Percentiles rank a stretch among this genome's conserved stretches.
These are phyloP conservation scores for Eupleurogrammus muticus DNA, from an alignment of 2,797 vertebrate genomes.

Conservation along the genomic window DNA sequence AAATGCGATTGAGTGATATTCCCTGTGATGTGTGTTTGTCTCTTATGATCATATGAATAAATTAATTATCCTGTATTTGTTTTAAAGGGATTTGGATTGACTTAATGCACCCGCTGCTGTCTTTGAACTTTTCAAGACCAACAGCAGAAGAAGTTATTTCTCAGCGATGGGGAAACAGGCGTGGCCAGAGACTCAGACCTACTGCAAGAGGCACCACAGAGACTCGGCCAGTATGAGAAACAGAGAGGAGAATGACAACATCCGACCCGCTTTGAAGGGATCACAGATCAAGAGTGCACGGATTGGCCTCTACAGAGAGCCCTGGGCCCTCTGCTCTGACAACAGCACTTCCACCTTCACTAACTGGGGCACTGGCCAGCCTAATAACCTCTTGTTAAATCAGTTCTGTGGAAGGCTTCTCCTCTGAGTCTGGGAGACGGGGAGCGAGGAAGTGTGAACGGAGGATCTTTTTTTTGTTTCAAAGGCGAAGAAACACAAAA, in stretches of 20 bases:
- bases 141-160: not conserved
- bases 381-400: not conserved
- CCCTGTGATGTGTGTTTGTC: not conserved
- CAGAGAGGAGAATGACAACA: not conserved
- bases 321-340: conserved; percentile 34
- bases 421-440: not conserved
- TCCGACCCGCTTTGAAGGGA: not conserved
- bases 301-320: conserved; percentile 28
- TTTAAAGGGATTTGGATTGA: not conserved
- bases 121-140: conserved; percentile 14
- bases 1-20: fast-evolving
- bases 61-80: not conserved
- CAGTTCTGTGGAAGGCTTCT: not conserved
- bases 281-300: not conserved
- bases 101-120: not conserved
- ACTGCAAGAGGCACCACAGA: conserved; percentile 10
- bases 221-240: conserved; percentile 17
- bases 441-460: not conserved
- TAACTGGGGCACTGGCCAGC: not conserved
- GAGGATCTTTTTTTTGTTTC: conserved; percentile 12
- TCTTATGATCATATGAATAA: conserved; percentile 17
- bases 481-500: not conserved
- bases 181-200: not conserved
- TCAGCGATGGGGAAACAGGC: not conserved
- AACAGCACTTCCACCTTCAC: conserved; percentile 9